A percentile compares a stretch with the other conserved stretches of the same genome.
These are phyloP conservation scores for Troides aeacus DNA, from an alignment of 2,888 invertebrate species.

Conservation along the genomic window DNA sequence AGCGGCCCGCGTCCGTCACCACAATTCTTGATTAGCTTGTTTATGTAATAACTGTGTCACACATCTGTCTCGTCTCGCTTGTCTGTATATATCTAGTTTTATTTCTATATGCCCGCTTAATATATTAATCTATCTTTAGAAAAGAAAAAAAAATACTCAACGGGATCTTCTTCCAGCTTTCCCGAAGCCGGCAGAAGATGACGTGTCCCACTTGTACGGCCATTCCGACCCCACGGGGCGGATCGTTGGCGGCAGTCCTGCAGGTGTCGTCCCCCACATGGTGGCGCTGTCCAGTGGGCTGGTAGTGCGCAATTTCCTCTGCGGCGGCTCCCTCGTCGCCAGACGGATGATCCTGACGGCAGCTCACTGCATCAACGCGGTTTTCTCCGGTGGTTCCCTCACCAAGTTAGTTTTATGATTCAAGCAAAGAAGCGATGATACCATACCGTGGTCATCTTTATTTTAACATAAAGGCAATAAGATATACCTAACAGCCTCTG, in stretches of 20 bases:
- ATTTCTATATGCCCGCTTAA: too few relatives aligned
- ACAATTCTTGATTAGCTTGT: too few relatives aligned
- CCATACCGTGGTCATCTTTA: neutral
- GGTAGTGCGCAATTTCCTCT: conserved; percentile 39
- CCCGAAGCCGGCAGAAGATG: conserved; percentile 43
- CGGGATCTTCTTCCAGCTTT: conserved; percentile 43
- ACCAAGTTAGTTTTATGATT: conserved; percentile 36
- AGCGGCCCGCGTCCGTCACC: too few relatives aligned
- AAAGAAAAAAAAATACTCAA: too few relatives aligned
- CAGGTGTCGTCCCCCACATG: conserved; percentile 55
- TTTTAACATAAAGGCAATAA: too few relatives aligned
- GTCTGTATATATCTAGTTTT: too few relatives aligned
- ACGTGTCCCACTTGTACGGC: conserved; percentile 52
- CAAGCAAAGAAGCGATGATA: neutral
- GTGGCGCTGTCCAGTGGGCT: conserved; percentile 38
- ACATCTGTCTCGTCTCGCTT: too few relatives aligned
- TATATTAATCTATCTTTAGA: too few relatives aligned
- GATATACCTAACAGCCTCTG: too few relatives aligned
- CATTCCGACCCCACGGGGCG: conserved; percentile 45
- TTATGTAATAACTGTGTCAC: too few relatives aligned
- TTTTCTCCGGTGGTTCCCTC: conserved; percentile 42
- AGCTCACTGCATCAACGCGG: conserved; percentile 58
- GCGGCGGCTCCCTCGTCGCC: conserved; percentile 56
- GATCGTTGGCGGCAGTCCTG: conserved; percentile 56
- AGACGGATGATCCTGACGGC: conserved; percentile 54